Percentiles rank a stretch among this genome's conserved stretches.
phyloP scores from a whole-genome alignment of 2,797 vertebrate species.

The Apodemus agrarius region DNA sequence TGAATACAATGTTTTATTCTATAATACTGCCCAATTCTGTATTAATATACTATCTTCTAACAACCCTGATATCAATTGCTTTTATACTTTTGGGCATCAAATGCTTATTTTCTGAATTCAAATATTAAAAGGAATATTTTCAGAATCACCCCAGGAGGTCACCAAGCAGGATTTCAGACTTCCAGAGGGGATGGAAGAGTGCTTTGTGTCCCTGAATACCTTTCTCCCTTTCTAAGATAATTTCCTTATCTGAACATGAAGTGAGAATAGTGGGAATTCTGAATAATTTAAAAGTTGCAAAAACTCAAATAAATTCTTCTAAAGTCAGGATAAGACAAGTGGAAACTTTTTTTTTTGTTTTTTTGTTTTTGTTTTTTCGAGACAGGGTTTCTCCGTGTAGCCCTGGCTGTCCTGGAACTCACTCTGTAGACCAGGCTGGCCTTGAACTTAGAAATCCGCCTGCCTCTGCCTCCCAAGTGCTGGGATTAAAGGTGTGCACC shows the following conservation, averaged over 20 bases:
- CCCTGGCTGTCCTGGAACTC: no score
- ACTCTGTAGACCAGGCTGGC: no score
- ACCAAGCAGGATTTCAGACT: slow-evolving; percentile 45
- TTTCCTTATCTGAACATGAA: slow-evolving; percentile 38
- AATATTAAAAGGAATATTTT: slow-evolving; percentile 23
- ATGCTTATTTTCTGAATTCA: slow-evolving; percentile 48
- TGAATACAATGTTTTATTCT: not conserved
- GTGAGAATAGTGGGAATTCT: not conserved
- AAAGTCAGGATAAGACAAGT: not conserved
- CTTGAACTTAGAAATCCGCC: no score
- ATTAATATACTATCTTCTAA: slow-evolving; percentile 1
- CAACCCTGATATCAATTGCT: not conserved
- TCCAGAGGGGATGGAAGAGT: slow-evolving; percentile 22
- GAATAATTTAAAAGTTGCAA: slow-evolving; percentile 13
- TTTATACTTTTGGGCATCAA: not conserved
- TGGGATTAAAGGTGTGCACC: no score
- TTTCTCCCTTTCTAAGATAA: slow-evolving; percentile 9
- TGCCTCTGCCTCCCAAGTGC: no score
- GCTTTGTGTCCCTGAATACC: slow-evolving; percentile 10
- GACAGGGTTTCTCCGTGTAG: no score
- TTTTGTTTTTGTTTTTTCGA: no score
- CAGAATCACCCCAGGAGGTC: slow-evolving; percentile 46
- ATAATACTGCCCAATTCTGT: not conserved
- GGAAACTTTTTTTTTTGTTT: no score
- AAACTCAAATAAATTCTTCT: not conserved